phyloP scores from a whole-genome alignment of 1,140 invertebrate species.

The Pseudomyrmex flavicornis region DNA sequence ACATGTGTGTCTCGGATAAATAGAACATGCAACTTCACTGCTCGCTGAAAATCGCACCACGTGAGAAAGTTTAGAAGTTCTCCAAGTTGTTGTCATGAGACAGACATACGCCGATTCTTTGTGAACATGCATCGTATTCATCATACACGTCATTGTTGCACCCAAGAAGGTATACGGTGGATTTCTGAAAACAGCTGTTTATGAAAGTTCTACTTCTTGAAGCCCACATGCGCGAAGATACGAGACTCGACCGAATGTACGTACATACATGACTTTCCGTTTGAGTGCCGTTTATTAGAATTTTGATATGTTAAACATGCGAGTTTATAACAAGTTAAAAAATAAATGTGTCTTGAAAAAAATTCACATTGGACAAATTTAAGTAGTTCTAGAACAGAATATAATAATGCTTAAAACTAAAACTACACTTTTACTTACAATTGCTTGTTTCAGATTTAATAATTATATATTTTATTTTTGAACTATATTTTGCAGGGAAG shows the following conservation, averaged over 20 bases:
- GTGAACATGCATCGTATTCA: not conserved
- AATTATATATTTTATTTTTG: too few species aligned
- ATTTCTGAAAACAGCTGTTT: constrained; percentile 38
- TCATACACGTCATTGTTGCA: not conserved
- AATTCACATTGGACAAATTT: not conserved
- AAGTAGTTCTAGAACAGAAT: not conserved
- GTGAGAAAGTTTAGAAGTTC: not conserved
- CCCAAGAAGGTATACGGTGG: not conserved
- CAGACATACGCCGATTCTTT: not conserved
- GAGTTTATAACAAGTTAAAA: not conserved
- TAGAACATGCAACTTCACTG: not conserved
- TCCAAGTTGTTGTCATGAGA: not conserved
- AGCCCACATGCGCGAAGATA: constrained; percentile 41
- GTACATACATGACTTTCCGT: not conserved
- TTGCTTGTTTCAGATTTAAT: too few species aligned
- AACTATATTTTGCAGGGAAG: too few species aligned
- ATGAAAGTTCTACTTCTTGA: constrained; percentile 1
- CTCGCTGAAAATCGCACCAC: not conserved
- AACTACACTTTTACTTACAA: too few species aligned
- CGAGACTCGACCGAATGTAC: constrained; percentile 38
- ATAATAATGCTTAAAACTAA: not conserved
- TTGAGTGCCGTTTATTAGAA: not conserved
- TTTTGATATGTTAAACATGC: not conserved
- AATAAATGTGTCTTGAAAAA: not conserved
- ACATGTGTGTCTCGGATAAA: not conserved